Conservation (phyloP, 2,888 invertebrate genomes). For the Volucella inanis region DNA sequence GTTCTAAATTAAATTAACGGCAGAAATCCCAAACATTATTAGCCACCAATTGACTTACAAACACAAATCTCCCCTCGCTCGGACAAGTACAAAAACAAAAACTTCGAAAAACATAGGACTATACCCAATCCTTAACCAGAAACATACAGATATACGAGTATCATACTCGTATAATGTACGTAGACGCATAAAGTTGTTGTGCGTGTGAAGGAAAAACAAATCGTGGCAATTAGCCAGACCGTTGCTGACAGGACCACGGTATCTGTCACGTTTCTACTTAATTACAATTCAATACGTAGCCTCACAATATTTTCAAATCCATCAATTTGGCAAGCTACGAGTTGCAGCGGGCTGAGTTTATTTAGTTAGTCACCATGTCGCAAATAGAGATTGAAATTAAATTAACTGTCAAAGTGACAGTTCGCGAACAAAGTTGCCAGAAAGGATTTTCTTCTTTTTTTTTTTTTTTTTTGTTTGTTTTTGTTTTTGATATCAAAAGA, state of each 20-base stretch:
- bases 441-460: neutral
- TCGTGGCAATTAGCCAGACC: slow-evolving; percentile 68
- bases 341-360: neutral
- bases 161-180: neutral
- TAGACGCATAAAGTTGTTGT: slow-evolving; percentile 10
- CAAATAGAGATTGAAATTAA: slow-evolving; percentile 29
- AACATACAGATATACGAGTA: neutral
- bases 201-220: slow-evolving; percentile 49
- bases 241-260: slow-evolving; percentile 19
- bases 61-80: slow-evolving; percentile 32
- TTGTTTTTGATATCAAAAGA: neutral
- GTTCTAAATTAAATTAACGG: slow-evolving; percentile 63
- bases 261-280: slow-evolving; percentile 64
- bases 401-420: slow-evolving; percentile 56
- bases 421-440: slow-evolving; percentile 11
- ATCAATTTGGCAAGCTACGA: slow-evolving; percentile 28
- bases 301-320: slow-evolving; percentile 58
- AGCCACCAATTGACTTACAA: slow-evolving; percentile 52
- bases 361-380: neutral
- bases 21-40: slow-evolving; percentile 39
- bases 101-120: neutral
- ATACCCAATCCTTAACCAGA: neutral
- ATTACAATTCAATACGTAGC: slow-evolving; percentile 68
- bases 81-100: neutral
- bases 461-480: neutral